A percentile compares a stretch with the other conserved stretches of the same genome.
Conservation (phyloP, 2,888 invertebrate genomes). For the Orchestes rusci region DNA sequence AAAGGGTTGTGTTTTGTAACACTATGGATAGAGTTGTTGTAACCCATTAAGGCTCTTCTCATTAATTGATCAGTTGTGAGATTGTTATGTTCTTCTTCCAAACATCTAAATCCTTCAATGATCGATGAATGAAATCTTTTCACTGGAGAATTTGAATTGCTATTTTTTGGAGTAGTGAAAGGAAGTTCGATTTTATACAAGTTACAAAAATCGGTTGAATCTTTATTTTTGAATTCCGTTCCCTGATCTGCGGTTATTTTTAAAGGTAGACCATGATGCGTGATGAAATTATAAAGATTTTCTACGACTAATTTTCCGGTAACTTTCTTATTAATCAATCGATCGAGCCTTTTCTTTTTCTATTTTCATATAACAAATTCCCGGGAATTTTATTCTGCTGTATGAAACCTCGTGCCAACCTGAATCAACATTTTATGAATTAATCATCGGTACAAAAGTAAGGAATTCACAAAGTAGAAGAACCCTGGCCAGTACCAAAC, state of each 20-base stretch:
- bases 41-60: constrained; percentile 4
- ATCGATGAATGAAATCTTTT: constrained; percentile 26
- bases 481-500: too few relatives aligned
- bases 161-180: constrained; percentile 21
- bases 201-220: constrained; percentile 16
- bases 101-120: constrained; percentile 15
- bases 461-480: too few relatives aligned
- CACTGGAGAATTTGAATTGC: constrained; percentile 23
- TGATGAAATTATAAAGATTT: constrained; percentile 11
- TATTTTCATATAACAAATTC: too few relatives aligned
- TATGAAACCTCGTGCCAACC: too few relatives aligned
- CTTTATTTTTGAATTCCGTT: constrained; percentile 22
- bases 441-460: too few relatives aligned
- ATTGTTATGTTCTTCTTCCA: constrained; percentile 9
- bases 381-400: too few relatives aligned
- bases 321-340: too few relatives aligned
- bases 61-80: constrained; percentile 1
- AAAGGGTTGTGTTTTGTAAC: not conserved
- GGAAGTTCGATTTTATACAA: constrained; percentile 23
- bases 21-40: constrained; percentile 9
- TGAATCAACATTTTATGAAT: too few relatives aligned
- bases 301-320: constrained; percentile 7
- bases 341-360: too few relatives aligned
- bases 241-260: constrained; percentile 22
- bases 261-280: constrained; percentile 14